Percentiles rank a stretch among this genome's conserved stretches.
Conservation (phyloP, 2,797 vertebrate species). For the Dipus sagitta region DNA sequence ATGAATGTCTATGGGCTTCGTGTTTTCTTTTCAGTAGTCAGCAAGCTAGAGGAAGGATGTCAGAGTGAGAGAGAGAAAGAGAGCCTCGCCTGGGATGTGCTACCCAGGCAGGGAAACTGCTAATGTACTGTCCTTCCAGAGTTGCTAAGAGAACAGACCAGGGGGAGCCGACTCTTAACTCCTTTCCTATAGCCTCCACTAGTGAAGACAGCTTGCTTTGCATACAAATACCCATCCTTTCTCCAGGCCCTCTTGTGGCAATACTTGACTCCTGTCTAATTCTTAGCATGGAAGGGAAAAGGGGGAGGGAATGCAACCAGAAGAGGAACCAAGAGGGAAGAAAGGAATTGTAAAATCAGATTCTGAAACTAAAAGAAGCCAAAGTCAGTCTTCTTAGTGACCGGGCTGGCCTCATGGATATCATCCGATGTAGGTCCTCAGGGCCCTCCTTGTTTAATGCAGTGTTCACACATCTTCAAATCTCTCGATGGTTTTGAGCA, state of each 20-base stretch:
- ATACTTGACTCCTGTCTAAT: neutral
- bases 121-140: conserved; percentile 7
- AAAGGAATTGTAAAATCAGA: neutral
- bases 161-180: neutral
- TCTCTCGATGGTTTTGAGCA: conserved; percentile 1
- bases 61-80: neutral
- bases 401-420: neutral
- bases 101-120: neutral
- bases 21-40: conserved; percentile 45
- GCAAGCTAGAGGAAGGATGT: neutral
- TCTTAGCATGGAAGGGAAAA: neutral
- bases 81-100: neutral
- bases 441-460: neutral
- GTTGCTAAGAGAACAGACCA: conserved; percentile 38
- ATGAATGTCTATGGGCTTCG: conserved; percentile 41
- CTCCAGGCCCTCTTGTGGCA: neutral
- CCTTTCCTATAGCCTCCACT: conserved; percentile 24
- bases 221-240: conserved; percentile 35
- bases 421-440: neutral
- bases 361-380: conserved; percentile 1
- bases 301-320: neutral
- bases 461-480: neutral
- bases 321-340: neutral
- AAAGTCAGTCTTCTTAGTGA: neutral
- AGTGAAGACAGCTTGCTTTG: neutral